phyloP scores from a whole-genome alignment of 2,797 vertebrate species.

The Sebastes elongatus region DNA sequence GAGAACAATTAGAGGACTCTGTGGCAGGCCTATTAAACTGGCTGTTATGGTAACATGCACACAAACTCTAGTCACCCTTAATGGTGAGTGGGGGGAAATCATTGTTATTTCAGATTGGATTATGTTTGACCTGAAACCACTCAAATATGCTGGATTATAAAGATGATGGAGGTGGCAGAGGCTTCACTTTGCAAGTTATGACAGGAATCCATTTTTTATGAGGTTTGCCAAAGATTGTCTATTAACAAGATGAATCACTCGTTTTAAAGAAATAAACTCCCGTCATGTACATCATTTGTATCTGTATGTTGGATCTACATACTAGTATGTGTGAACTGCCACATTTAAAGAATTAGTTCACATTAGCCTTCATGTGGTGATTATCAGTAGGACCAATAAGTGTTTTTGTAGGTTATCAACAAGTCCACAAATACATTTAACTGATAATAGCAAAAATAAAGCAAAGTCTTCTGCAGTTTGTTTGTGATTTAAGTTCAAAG shows the following conservation, averaged over 20 bases:
- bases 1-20: conserved; percentile 24
- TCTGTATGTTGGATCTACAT: neutral
- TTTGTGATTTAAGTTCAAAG: too few species aligned
- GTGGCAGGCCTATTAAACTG: conserved; percentile 43
- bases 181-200: neutral
- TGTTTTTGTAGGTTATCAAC: too few species aligned
- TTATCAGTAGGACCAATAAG: too few species aligned
- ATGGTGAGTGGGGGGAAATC: neutral
- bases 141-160: neutral
- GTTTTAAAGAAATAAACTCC: neutral
- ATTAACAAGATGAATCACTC: neutral
- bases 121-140: neutral
- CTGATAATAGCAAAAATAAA: too few species aligned
- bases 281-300: neutral
- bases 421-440: too few species aligned
- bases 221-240: conserved; percentile 17
- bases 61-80: conserved; percentile 44
- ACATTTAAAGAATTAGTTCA: neutral
- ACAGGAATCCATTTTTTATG: neutral
- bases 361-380: too few species aligned
- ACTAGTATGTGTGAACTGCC: neutral
- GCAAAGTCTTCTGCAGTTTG: too few species aligned
- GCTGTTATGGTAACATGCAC: conserved; percentile 66
- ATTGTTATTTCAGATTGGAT: neutral
- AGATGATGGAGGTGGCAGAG: neutral